A percentile compares a stretch with the other conserved stretches of the same genome.
Evolutionary conservation across 1,140 invertebrate species (phyloP).

Genomic region (Pygmarrhopalites habei): DNA sequence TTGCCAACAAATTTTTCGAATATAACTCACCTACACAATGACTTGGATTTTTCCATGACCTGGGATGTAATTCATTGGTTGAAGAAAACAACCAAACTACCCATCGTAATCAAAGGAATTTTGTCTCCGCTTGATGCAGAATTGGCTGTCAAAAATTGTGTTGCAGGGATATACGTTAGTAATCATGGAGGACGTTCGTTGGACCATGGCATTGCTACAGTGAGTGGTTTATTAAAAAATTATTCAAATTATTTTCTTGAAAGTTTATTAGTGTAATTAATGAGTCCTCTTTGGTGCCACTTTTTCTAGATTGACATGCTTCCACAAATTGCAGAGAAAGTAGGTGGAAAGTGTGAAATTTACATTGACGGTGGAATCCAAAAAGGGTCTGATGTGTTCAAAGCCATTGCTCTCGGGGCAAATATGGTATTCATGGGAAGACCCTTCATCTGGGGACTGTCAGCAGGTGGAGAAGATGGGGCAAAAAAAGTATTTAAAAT

Average conservation of each 20-base stretch:
- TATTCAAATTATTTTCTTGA: too few relatives aligned
- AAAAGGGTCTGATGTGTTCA: constrained; percentile 83
- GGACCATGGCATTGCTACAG: constrained; percentile 2
- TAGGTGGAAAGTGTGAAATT: constrained; percentile 54
- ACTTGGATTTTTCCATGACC: constrained; percentile 5
- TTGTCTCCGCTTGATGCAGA: constrained; percentile 77
- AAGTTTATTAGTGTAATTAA: too few relatives aligned
- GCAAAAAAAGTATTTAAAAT: constrained; percentile 65
- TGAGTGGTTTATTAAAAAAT: too few relatives aligned
- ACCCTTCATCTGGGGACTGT: constrained; percentile 78
- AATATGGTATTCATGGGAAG: constrained; percentile 61
- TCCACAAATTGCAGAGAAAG: constrained; percentile 7
- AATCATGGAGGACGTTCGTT: constrained; percentile 18
- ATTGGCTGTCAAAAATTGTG: constrained; percentile 63
- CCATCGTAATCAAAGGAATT: constrained; percentile 83
- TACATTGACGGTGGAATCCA: constrained; percentile 83
- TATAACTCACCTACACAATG: constrained; percentile 3
- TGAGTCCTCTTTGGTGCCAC: too few relatives aligned
- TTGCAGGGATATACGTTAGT: constrained; percentile 74
- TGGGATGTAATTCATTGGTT: constrained; percentile 21
- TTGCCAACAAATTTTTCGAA: neutral
- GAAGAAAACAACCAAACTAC: constrained; percentile 47
- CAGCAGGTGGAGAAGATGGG: constrained; percentile 67
- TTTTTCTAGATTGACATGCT: constrained; percentile 14
- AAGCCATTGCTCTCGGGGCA: constrained; percentile 83